Base-by-base conservation (phyloP, 1,140 invertebrate genomes). In the Monomorium pharaonis region DNA sequence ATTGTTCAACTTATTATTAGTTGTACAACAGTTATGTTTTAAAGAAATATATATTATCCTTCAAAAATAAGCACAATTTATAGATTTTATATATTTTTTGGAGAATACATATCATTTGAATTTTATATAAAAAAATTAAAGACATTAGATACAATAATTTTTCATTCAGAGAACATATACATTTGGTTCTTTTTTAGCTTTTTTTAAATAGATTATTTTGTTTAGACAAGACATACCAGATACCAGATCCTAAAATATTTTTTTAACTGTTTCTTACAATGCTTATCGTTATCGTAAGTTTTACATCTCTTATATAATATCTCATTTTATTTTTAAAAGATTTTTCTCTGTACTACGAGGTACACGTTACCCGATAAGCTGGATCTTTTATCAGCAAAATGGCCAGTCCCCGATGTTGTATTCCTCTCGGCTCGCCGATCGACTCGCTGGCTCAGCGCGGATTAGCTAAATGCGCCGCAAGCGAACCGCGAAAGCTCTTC, bases 401-500 rank as follows among this genome's bases (percentile, higher is more conserved):
- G 78, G 37, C 37, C 37, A 18, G 49, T 72, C 24, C 54, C 14
- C 60, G 63, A 70, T 70, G 72, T 56, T 72, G 54, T 83, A 21
- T 67, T 65, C 63, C 60, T 80, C n/a, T 14, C 65, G 33, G 37
- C 21, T 67, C 65, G 51, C n/a, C 78, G 51, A 83, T 72, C 67
- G 51, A 58, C 51, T 83, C 67, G 12, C 51, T 49, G 24, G 74
- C 27, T 56, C 54, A 83, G 62, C 51, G 56, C 76, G 88, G 88
- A 89, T 89, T 88, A 89, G 83, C 69, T 63, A 75, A 67, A 86
- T 84, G 67, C 49, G 49, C 47, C 65, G 65, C 70, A 87, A 76
- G 81, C 67, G 88, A 88, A 88, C 88, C 87, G 75, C 88, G 37
- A 63, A 86, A 88, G 75, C 72, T 88, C 56, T 84, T 58, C 62